Percentiles rank a stretch among this genome's conserved stretches.
These are phyloP conservation scores for Drosophila carrolli DNA, from an alignment of 1,140 invertebrate genomes.

Conservation along the genomic window DNA sequence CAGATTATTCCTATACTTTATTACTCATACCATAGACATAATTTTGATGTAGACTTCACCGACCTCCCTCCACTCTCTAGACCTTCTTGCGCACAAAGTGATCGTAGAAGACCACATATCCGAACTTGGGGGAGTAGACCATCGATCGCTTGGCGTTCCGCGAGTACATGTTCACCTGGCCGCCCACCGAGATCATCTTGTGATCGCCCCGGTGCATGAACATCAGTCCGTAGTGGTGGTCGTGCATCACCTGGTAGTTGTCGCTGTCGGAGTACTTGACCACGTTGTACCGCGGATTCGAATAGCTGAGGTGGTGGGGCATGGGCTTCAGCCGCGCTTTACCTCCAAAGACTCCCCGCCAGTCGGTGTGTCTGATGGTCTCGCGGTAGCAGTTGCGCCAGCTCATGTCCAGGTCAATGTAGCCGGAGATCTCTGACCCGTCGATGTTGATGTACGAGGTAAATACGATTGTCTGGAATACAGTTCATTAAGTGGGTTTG, in stretches of 20 bases:
- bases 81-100: constrained; percentile 77
- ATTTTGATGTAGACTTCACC: neutral
- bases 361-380: constrained; percentile 46
- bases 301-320: constrained; percentile 66
- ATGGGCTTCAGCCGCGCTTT: constrained; percentile 45
- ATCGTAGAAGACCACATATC: constrained; percentile 74
- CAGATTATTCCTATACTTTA: neutral
- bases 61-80: constrained; percentile 12
- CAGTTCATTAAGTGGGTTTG: no score
- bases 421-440: constrained; percentile 72
- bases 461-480: constrained; percentile 74
- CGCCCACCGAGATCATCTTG: constrained; percentile 67
- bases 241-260: constrained; percentile 68
- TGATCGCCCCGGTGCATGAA: constrained; percentile 79
- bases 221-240: constrained; percentile 62
- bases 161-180: constrained; percentile 21
- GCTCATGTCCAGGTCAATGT: constrained; percentile 74
- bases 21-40: neutral
- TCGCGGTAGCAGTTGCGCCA: constrained; percentile 39
- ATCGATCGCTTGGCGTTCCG: constrained; percentile 56
- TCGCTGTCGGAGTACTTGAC: constrained; percentile 59
- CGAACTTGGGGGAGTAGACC: constrained; percentile 57
- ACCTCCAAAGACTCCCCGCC: constrained; percentile 59
- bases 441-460: constrained; percentile 34
- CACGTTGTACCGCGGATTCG: constrained; percentile 45